Percentiles rank a stretch among this genome's conserved stretches.
phyloP scores from a whole-genome alignment of 2,888 invertebrate species.

The Polia nebulosa region DNA sequence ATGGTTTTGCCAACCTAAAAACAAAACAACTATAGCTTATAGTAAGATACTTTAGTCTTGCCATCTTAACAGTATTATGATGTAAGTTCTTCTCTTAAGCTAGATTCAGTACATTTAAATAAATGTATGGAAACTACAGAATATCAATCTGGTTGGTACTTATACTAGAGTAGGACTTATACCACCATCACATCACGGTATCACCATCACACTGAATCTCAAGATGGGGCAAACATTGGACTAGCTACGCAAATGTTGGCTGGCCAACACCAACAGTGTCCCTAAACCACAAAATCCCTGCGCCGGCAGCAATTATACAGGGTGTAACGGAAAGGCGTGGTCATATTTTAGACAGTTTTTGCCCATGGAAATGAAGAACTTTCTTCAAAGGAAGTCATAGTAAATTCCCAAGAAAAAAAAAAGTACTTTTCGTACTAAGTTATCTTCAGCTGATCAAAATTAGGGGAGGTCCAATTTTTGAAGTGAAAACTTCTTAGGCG shows the following conservation, averaged over 20 bases:
- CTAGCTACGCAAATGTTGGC: slow-evolving; percentile 15
- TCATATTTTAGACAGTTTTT: no score
- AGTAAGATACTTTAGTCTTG: not conserved
- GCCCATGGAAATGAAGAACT: no score
- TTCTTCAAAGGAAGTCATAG: no score
- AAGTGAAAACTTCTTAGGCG: no score
- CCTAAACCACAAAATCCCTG: no score
- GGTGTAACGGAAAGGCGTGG: no score
- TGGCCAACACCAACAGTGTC: not conserved
- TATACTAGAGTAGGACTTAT: slow-evolving; percentile 37
- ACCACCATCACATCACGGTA: no score
- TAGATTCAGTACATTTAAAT: slow-evolving; percentile 30
- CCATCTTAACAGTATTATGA: not conserved
- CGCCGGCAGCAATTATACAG: no score
- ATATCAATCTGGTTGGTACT: slow-evolving; percentile 22
- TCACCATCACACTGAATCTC: slow-evolving; percentile 33
- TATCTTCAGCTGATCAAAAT: no score
- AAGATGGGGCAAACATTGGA: slow-evolving; percentile 25
- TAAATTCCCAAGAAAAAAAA: no score
- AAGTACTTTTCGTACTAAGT: no score
- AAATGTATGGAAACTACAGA: slow-evolving; percentile 11
- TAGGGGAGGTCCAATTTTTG: no score
- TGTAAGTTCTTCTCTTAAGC: not conserved
- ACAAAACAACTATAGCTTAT: not conserved
- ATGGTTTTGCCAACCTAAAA: not conserved